phyloP scores from a whole-genome alignment of 2,888 invertebrate species.

The Marasmarcha lunaedactyla region DNA sequence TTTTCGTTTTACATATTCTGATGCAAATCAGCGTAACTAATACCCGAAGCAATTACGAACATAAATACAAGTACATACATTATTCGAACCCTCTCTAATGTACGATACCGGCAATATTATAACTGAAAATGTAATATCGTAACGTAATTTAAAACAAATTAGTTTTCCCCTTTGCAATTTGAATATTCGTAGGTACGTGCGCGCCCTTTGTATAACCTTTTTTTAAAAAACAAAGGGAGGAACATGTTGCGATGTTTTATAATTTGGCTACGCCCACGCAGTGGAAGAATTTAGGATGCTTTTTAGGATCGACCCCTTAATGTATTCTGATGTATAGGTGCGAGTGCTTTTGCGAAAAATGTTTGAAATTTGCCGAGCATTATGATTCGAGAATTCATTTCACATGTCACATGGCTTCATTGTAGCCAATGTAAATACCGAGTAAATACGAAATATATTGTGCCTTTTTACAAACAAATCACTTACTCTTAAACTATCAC shows the following conservation, averaged over 20 bases:
- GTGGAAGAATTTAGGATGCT: conserved; percentile 32
- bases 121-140: conserved; percentile 58
- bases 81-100: conserved; percentile 48
- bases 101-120: conserved; percentile 59
- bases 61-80: too few species aligned
- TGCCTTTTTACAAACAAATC: too few species aligned
- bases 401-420: too few species aligned
- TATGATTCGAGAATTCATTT: too few species aligned
- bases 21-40: too few species aligned
- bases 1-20: too few species aligned
- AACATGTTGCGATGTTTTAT: conserved; percentile 28
- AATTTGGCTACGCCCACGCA: conserved; percentile 27
- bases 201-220: conserved; percentile 45
- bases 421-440: too few species aligned
- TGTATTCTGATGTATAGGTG: conserved; percentile 33
- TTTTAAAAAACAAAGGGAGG: conserved; percentile 60
- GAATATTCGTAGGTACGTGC: conserved; percentile 48
- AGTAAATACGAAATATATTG: too few species aligned
- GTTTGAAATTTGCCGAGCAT: too few species aligned
- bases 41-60: too few species aligned
- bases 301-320: conserved; percentile 51
- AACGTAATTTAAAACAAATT: conserved; percentile 70
- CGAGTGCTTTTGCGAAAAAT: conserved; percentile 37
- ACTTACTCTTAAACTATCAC: too few species aligned
- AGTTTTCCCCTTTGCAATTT: conserved; percentile 62